These are phyloP conservation scores for Coremacera marginata DNA, from an alignment of 2,888 invertebrate genomes.

Conservation along the genomic window DNA sequence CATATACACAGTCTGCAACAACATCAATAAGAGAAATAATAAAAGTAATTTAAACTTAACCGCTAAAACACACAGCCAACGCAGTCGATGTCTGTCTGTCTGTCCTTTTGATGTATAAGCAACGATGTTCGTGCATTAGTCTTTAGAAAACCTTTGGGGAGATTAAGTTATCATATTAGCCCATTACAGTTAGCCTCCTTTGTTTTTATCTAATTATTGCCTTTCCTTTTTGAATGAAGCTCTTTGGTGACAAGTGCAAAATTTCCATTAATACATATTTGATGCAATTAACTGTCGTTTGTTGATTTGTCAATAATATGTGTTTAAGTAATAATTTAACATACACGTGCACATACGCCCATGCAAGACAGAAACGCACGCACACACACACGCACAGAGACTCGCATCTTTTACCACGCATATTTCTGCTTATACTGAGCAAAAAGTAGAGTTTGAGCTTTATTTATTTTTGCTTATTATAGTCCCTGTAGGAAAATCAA, in stretches of 20 bases:
- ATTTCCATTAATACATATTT: slow-evolving; percentile 16
- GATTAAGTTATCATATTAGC: background rate
- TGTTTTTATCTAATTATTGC: background rate
- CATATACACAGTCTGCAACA: background rate
- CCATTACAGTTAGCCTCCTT: background rate
- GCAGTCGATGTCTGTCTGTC: too few species aligned
- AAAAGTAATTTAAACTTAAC: background rate
- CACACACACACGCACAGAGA: background rate
- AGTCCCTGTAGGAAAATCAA: too few species aligned
- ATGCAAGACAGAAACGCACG: background rate
- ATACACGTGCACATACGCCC: background rate
- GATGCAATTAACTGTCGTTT: background rate
- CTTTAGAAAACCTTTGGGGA: background rate
- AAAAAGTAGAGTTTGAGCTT: too few species aligned
- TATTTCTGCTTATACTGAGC: background rate
- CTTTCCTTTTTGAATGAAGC: background rate
- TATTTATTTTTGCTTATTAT: background rate
- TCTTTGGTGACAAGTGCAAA: background rate
- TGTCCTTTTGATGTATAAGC: too few species aligned
- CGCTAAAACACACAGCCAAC: background rate
- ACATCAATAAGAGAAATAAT: background rate
- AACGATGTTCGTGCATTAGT: background rate
- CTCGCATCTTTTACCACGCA: background rate
- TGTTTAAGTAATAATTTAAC: background rate
- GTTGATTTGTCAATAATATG: slow-evolving; percentile 20